A percentile compares a stretch with the other conserved stretches of the same genome.
phyloP scores from a whole-genome alignment of 2,888 invertebrate genomes.

The Cerceris rybyensis region DNA sequence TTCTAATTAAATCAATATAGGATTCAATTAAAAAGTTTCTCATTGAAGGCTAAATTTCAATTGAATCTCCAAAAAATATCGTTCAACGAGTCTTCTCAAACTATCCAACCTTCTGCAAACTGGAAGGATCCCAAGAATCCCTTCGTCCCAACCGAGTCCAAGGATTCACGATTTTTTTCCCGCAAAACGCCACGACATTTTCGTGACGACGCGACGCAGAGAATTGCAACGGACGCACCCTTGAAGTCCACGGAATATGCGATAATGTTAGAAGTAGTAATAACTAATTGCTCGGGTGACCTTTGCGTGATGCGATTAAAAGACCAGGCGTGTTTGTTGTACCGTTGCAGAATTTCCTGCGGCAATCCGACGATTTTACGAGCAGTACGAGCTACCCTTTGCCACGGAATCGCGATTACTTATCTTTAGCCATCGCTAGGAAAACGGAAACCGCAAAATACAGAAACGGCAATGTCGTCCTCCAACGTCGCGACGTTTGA shows the following conservation, averaged over 20 bases:
- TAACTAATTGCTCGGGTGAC: conserved; percentile 72
- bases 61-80: no score
- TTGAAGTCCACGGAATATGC: conserved; percentile 54
- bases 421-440: conserved; percentile 16
- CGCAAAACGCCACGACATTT: conserved; percentile 33
- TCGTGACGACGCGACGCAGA: conserved; percentile 28
- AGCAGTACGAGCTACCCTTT: conserved; percentile 41
- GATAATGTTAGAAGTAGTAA: conserved; percentile 61
- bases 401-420: conserved; percentile 29
- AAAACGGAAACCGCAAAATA: conserved; percentile 28
- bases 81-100: no score
- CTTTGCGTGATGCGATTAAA: conserved; percentile 74
- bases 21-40: no score
- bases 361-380: conserved; percentile 44
- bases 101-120: no score
- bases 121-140: no score
- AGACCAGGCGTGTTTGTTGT: conserved; percentile 44
- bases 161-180: neutral
- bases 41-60: no score
- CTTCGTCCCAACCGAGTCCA: neutral
- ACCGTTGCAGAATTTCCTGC: conserved; percentile 53
- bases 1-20: no score
- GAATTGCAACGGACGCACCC: conserved; percentile 33
- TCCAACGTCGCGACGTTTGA: conserved; percentile 8
- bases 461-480: conserved; percentile 14